phyloP scores from a whole-genome alignment of 2,113 vertebrate genomes.

The Chionomys nivalis region DNA sequence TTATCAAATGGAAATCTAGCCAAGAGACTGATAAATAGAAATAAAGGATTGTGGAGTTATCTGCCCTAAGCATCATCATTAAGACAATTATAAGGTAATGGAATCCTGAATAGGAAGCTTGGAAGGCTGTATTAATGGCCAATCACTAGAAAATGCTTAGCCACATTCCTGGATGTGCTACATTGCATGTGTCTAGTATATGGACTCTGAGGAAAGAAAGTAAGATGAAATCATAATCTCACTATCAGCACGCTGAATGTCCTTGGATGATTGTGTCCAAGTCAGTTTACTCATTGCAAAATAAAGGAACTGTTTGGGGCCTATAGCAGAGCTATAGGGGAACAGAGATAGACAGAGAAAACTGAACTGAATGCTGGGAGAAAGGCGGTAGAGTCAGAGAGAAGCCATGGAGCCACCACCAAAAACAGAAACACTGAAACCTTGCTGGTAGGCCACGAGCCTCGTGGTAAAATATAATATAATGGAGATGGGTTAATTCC shows the following conservation, averaged over 20 bases:
- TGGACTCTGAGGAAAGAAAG: neutral
- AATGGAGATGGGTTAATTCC: too few species aligned
- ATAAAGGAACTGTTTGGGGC: too few species aligned
- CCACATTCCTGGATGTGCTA: neutral
- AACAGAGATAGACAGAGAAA: too few species aligned
- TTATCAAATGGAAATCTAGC: neutral
- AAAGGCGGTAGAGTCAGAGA: too few species aligned
- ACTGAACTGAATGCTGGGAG: too few species aligned
- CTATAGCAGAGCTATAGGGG: too few species aligned
- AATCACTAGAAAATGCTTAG: neutral
- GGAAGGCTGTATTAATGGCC: neutral
- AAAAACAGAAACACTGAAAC: too few species aligned
- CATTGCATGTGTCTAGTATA: neutral
- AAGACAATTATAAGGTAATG: neutral
- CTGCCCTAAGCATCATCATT: neutral
- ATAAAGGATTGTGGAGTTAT: neutral
- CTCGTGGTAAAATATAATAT: too few species aligned
- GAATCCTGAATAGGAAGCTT: neutral
- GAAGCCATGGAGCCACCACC: too few species aligned
- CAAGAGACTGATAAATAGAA: neutral
- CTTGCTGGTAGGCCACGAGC: too few species aligned
- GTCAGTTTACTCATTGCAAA: slow-evolving; percentile 10
- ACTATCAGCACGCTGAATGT: neutral
- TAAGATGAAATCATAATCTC: neutral
- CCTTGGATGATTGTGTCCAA: neutral